These are phyloP conservation scores for Excalfactoria chinensis DNA, from an alignment of 2,113 vertebrate species.

Conservation along the genomic window DNA sequence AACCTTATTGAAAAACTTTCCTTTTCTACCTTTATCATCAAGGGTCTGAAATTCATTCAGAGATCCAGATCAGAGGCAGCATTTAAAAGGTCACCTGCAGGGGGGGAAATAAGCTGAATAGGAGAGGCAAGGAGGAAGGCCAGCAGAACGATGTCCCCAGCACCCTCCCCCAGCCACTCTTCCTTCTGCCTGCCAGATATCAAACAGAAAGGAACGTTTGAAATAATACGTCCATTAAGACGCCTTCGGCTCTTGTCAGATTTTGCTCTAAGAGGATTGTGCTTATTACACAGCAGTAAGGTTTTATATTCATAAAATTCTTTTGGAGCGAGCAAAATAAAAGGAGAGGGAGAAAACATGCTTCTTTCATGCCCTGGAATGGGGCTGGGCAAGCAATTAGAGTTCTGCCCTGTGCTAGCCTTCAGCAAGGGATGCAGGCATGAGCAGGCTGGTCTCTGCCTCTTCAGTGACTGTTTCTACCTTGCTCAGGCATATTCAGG, in stretches of 20 bases:
- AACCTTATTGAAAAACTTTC: slow-evolving; percentile 55
- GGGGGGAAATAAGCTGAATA: neutral
- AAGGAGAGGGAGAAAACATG: neutral
- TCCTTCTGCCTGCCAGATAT: neutral
- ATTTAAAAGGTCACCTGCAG: neutral
- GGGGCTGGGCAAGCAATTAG: slow-evolving; percentile 8
- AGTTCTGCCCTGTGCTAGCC: neutral
- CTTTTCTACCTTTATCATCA: neutral
- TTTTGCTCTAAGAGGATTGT: slow-evolving; percentile 50
- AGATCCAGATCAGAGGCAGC: neutral
- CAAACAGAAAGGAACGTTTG: neutral
- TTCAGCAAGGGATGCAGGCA: neutral
- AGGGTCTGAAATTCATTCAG: neutral
- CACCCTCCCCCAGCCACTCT: neutral
- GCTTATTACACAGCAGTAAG: neutral
- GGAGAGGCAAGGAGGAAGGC: neutral
- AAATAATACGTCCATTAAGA: slow-evolving; percentile 48
- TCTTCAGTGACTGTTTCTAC: neutral
- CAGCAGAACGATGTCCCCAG: neutral
- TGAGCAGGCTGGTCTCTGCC: neutral
- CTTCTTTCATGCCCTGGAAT: neutral
- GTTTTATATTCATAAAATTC: slow-evolving; percentile 25
- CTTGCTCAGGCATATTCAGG: neutral
- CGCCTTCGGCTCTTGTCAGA: slow-evolving; percentile 34
- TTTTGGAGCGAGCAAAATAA: neutral